Evolutionary conservation across 2,113 vertebrate genomes (phyloP), one percentile per base, ranked within the genome.

Genomic region (Amphiprion percula): DNA sequence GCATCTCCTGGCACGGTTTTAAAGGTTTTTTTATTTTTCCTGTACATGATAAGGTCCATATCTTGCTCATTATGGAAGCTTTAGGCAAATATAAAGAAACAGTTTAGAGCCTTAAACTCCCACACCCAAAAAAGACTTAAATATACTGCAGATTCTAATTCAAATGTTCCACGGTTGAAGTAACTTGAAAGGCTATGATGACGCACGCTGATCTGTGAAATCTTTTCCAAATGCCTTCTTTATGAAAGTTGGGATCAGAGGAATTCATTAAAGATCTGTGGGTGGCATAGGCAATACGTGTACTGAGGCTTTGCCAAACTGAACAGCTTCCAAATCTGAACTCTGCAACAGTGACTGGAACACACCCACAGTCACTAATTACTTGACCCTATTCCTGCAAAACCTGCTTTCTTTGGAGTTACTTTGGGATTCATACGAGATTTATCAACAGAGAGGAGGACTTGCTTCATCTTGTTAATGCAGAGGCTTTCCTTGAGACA

Each of bases 241-340:
- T 85, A 86, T 87, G 89, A 87, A 89, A 91, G 89, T 92, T 93
- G 58, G 83, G 88, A 92, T 94, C 86, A 92, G 89, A 92, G 80
- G 85, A 93, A 93, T 90, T 80, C 81, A 86, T 92, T 91, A 88
- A 71, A 67, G 69, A 82, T 87, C 84, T 89, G 93, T 93, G 90
- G 93, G 93, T 89, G 91, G 90, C 74, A 84, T 47, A 82, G 72
- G 82, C 80, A 87, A 80, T 28, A 50, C 2, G 53, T 88, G 33
- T 4, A 69, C 65, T 26, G 77, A 87, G n/a, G 79, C 73, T 75
- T 5, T 87, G 89, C 87, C 83, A 89, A 89, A 79, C 85, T 91
- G 90, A 94, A 88, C 80, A 1, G 16, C 50, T 87, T 94, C 92
- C 89, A 93, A 88, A 83, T 88, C 68, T 69, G 70, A 87, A 87